Evolutionary conservation across 1,140 invertebrate genomes (phyloP), one percentile per base, ranked within the genome.

Genomic region (Drosophila tristis): DNA sequence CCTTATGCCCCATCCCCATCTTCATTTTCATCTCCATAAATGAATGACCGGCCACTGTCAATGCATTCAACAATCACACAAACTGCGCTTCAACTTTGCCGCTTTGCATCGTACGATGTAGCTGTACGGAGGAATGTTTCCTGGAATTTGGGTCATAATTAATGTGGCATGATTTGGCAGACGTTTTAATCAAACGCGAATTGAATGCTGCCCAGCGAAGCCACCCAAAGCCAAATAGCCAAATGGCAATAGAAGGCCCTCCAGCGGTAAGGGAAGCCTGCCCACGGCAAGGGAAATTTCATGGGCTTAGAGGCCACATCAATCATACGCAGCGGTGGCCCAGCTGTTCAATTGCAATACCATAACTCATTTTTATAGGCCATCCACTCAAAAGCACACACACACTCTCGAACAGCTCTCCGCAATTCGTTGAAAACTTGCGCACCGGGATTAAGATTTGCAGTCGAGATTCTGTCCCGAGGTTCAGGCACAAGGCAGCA

Each of bases 91-190:
- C 76, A 79, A 71, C 75, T 59, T 85, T 9, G 31, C 31, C 31
- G 31, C 31, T 86, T 70, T 73, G 90, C 66, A 90, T 91, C 90
- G 62, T 90, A 86, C 74, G 89, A 91, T 91, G 78, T 67, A 67
- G 23, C 3, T 25, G 23, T 20, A 20, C 23, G 11, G 35, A 70
- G 78, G 80, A 91, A 91, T 82, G 48, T 75, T 91, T 91, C 90
- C 84, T 74, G 68, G 90, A 91, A 91, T 91, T 91, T 91, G 90
- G 90, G 90, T 91, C 90, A 91, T 90, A 91, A 91, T 91, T 91
- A 90, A 91, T 91, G 87, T 90, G 85, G 90, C 86, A 90, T 91
- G 90, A 91, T 91, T 91, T 86, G 81, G 78, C 64, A 86, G 85
- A 90, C 80, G 79, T 89, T 90, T 86, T 90, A 90, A 90, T 90